These are phyloP conservation scores for Agrochola macilenta DNA, from an alignment of 2,888 invertebrate species.

Conservation along the genomic window DNA sequence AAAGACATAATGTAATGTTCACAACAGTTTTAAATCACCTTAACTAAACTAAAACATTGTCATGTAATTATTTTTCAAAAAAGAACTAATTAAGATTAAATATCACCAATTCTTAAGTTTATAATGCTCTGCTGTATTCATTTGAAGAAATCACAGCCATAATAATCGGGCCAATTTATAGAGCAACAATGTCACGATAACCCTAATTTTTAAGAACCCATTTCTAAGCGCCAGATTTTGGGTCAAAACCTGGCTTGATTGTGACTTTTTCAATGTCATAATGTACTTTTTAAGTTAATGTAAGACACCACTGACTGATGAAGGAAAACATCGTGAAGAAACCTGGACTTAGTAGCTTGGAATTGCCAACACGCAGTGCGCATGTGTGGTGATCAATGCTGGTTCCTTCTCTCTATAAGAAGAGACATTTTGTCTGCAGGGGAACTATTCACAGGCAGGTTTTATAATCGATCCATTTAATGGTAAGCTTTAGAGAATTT, in stretches of 20 bases:
- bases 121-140: background rate
- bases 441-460: background rate
- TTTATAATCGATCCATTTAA: background rate
- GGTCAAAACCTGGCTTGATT: background rate
- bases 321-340: background rate
- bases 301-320: background rate
- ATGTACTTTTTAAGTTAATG: background rate
- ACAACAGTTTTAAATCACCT: background rate
- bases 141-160: conserved; percentile 40
- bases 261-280: background rate
- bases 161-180: background rate
- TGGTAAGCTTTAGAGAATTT: background rate
- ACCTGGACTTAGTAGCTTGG: no score
- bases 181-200: background rate
- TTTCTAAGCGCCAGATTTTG: background rate
- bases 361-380: background rate
- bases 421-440: background rate
- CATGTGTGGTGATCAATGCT: background rate
- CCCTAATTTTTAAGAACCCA: background rate
- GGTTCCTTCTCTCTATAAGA: background rate
- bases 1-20: background rate
- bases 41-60: conserved; percentile 1
- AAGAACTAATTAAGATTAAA: background rate
- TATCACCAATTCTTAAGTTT: conserved; percentile 24
- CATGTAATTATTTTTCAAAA: background rate